Conservation (phyloP, 1,140 invertebrate species). For the Pissodes strobi region DNA sequence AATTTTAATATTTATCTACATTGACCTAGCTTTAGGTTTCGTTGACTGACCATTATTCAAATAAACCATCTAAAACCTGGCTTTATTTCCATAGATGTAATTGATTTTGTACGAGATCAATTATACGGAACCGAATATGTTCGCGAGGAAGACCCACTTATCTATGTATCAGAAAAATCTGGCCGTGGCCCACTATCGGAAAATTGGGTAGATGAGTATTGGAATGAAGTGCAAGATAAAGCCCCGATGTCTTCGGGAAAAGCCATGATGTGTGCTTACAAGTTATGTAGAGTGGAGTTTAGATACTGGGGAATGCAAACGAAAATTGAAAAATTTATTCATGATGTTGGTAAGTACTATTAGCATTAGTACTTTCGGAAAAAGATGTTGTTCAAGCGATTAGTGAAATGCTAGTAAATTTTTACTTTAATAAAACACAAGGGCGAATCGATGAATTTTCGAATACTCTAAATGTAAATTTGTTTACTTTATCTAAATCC, state of each 20-base stretch:
- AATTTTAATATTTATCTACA: too few relatives aligned
- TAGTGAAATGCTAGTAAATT: too few relatives aligned
- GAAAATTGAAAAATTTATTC: conserved; percentile 98
- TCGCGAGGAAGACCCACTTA: conserved; percentile 92
- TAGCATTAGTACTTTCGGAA: too few relatives aligned
- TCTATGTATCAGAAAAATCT: conserved; percentile 90
- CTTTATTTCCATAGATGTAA: too few relatives aligned
- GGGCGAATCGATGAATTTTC: too few relatives aligned
- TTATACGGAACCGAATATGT: conserved; percentile 88
- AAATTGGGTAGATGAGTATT: conserved; percentile 90
- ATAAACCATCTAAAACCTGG: too few relatives aligned
- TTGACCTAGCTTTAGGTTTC: too few relatives aligned
- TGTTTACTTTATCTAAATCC: too few relatives aligned
- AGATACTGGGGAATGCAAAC: conserved; percentile 99
- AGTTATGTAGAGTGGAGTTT: conserved; percentile 97
- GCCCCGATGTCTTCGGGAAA: conserved; percentile 75
- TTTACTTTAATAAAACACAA: too few relatives aligned
- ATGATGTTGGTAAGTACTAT: conserved; percentile 83
- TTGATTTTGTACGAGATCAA: conserved; percentile 98
- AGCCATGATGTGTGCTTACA: conserved; percentile 99
- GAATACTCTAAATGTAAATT: too few relatives aligned
- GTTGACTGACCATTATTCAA: too few relatives aligned
- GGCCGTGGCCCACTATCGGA: conserved; percentile 87
- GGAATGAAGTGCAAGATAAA: conserved; percentile 78
- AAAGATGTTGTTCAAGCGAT: too few relatives aligned